Percentiles rank a stretch among this genome's conserved stretches.
Evolutionary conservation across 2,797 vertebrate species (phyloP).

Genomic region (Podarcis lilfordi): DNA sequence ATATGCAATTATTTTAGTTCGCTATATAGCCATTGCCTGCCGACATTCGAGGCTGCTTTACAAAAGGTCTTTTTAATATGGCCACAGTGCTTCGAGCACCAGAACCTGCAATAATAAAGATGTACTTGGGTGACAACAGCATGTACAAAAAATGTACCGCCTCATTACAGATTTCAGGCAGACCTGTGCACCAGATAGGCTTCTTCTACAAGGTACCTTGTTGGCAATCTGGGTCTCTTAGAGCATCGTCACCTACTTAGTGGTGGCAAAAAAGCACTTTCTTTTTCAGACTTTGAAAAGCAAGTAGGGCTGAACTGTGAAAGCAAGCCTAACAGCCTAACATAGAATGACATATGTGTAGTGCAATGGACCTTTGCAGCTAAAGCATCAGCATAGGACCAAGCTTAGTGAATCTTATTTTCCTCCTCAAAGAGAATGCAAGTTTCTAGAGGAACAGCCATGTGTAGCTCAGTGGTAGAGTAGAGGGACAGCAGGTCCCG

Average conservation of each 20-base stretch:
- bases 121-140: background rate
- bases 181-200: background rate
- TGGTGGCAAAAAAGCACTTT: background rate
- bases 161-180: background rate
- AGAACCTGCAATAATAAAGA: conserved; percentile 14
- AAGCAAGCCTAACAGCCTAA: background rate
- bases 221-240: background rate
- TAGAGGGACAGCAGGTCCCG: background rate
- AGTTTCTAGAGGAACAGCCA: background rate
- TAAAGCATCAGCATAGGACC: background rate
- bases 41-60: background rate
- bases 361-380: too few relatives aligned
- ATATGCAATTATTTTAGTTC: background rate
- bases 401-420: background rate
- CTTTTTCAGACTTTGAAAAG: background rate
- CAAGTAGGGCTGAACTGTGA: background rate
- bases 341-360: background rate
- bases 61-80: background rate
- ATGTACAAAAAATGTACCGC: background rate
- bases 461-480: too few relatives aligned
- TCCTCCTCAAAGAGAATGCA: background rate
- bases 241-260: too few relatives aligned
- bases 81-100: background rate
- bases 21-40: background rate
- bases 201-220: background rate